A percentile compares a stretch with the other conserved stretches of the same genome.
Conservation (phyloP, 2,888 invertebrate species). For the Onthophagus sagittarius region DNA sequence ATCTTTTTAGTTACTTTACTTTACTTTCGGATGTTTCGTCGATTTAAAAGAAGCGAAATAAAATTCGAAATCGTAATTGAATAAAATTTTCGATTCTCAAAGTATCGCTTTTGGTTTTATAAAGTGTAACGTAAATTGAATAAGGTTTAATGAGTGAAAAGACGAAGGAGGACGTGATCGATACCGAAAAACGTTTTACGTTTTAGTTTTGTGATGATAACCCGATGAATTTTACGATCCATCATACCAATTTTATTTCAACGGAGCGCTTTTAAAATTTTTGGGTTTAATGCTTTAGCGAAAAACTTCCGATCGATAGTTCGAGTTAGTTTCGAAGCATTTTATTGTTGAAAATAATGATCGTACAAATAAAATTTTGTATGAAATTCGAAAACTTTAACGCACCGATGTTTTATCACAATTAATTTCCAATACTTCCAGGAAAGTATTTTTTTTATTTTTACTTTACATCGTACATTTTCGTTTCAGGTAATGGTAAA, state of each 20-base stretch:
- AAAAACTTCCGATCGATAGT: not conserved
- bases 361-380: not conserved
- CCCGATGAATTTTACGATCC: not conserved
- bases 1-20: too few relatives aligned
- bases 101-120: not conserved
- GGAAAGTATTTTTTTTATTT: not conserved
- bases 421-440: not conserved
- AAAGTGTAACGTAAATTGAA: not conserved
- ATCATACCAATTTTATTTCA: not conserved
- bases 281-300: not conserved
- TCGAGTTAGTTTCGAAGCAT: not conserved
- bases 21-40: too few relatives aligned
- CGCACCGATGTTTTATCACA: not conserved
- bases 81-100: not conserved
- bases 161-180: not conserved
- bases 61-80: not conserved
- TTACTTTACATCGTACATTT: not conserved
- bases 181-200: too few relatives aligned
- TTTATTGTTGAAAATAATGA: not conserved
- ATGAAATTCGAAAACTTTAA: not conserved
- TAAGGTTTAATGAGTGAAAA: not conserved
- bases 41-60: too few relatives aligned
- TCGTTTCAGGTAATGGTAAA: not conserved
- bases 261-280: not conserved
- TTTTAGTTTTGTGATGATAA: not conserved